These are phyloP conservation scores for Takifugu rubripes DNA, from an alignment of 2,797 vertebrate genomes.

Conservation along the genomic window DNA sequence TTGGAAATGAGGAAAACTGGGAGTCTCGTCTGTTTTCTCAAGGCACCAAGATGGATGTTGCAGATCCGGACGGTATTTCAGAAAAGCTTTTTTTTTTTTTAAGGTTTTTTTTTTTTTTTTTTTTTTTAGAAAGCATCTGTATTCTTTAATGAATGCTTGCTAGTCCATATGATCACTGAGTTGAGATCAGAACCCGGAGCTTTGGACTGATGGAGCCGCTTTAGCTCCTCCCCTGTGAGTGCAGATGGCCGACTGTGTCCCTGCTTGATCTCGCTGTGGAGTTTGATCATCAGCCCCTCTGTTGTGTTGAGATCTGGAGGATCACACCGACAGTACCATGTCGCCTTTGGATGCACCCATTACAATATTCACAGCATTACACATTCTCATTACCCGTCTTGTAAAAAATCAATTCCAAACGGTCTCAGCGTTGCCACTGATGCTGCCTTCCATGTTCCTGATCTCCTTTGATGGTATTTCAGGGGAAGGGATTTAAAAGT, in stretches of 20 bases:
- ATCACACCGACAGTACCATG: neutral
- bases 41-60: too few species aligned
- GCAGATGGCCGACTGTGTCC: neutral
- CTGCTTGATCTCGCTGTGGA: neutral
- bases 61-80: too few species aligned
- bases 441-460: neutral
- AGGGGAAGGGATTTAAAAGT: conserved; percentile 6
- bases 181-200: neutral
- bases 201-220: neutral
- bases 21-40: too few species aligned
- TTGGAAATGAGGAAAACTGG: too few species aligned
- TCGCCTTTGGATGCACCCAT: neutral
- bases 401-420: conserved; percentile 5
- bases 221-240: neutral
- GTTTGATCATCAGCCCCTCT: neutral
- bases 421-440: neutral
- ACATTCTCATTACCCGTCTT: conserved; percentile 1
- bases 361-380: too few species aligned
- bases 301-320: neutral
- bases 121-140: too few species aligned
- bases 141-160: too few species aligned
- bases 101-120: too few species aligned
- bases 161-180: too few species aligned
- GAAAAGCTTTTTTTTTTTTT: too few species aligned
- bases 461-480: conserved; percentile 12